These are phyloP conservation scores for Porites cylindrica DNA, from an alignment of 92 coral and sea anemone genomes.

Conservation along the genomic window DNA sequence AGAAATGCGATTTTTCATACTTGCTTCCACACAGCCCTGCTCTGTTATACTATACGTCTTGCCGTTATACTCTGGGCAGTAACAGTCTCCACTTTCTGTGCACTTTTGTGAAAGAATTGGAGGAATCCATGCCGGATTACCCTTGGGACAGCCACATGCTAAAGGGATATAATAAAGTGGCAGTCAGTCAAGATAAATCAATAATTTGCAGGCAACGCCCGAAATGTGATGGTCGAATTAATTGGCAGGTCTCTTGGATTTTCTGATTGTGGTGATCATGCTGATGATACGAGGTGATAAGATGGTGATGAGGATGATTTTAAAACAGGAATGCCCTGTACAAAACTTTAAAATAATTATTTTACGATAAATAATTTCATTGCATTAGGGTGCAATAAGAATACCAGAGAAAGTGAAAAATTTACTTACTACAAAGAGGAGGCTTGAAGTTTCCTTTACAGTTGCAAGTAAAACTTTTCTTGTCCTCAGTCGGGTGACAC, in stretches of 20 bases:
- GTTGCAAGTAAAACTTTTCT: constrained; percentile 33
- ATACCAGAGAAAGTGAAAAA: neutral
- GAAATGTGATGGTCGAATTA: no score
- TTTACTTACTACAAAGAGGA: constrained; percentile 66
- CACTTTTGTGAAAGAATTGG: constrained; percentile 60
- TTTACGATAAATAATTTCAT: no score
- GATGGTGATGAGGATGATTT: no score
- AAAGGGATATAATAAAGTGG: neutral
- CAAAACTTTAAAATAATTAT: no score
- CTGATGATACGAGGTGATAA: no score
- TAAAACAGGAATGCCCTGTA: no score
- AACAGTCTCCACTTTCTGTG: constrained; percentile 58
- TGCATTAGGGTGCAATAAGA: neutral
- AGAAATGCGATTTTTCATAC: neutral
- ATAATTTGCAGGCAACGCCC: no score
- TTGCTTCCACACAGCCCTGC: constrained; percentile 37
- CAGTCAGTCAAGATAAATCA: no score
- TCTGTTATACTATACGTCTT: constrained; percentile 1
- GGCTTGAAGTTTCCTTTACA: constrained; percentile 46
- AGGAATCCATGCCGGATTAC: constrained; percentile 45
- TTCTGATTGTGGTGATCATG: no score
- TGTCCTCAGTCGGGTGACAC: constrained; percentile 45
- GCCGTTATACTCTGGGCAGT: constrained; percentile 41
- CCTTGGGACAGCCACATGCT: constrained; percentile 76
- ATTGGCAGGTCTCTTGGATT: no score